These are phyloP conservation scores for Laodelphax striatellus DNA, from an alignment of 1,140 invertebrate genomes.

Conservation along the genomic window DNA sequence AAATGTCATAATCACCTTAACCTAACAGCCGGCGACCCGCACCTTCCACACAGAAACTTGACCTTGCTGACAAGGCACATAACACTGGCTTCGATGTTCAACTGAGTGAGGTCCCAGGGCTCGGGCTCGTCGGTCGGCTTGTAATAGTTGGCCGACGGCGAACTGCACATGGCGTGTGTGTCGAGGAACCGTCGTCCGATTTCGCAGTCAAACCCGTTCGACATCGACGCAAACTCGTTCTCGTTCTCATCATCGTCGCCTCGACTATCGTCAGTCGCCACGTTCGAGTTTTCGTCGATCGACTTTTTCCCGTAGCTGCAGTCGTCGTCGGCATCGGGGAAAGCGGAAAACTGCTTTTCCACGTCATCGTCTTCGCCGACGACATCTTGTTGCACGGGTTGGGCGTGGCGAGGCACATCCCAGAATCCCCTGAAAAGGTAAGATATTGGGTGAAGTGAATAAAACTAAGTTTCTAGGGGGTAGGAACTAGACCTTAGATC, in stretches of 20 bases:
- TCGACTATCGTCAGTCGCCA: background rate
- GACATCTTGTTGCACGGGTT: constrained; percentile 12
- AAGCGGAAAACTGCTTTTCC: constrained; percentile 34
- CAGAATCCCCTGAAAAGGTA: constrained; percentile 13
- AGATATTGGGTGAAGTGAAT: background rate
- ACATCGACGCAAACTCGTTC: constrained; percentile 11
- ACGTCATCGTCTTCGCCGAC: constrained; percentile 20
- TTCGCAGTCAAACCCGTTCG: constrained; percentile 24
- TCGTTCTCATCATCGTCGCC: background rate
- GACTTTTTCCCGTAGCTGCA: constrained; percentile 9
- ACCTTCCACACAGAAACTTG: constrained; percentile 59
- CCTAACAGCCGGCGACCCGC: constrained; percentile 55
- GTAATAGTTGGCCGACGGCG: constrained; percentile 69
- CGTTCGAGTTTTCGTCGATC: constrained; percentile 21
- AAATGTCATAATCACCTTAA: constrained; percentile 23
- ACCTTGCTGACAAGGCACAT: constrained; percentile 76
- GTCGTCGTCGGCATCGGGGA: constrained; percentile 31
- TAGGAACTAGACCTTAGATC: too few relatives aligned
- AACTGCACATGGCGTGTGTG: constrained; percentile 59
- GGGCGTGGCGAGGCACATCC: constrained; percentile 15
- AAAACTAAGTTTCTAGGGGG: too few relatives aligned
- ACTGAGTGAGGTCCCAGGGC: constrained; percentile 75
- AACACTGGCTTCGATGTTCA: constrained; percentile 81
- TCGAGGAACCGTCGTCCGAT: constrained; percentile 45
- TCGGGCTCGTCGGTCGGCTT: constrained; percentile 73